Percentiles rank a stretch among this genome's conserved stretches.
Evolutionary conservation across 35 echinoderm and acorn worm genomes (phyloP).

Genomic region (Eucidaris tribuloides): DNA sequence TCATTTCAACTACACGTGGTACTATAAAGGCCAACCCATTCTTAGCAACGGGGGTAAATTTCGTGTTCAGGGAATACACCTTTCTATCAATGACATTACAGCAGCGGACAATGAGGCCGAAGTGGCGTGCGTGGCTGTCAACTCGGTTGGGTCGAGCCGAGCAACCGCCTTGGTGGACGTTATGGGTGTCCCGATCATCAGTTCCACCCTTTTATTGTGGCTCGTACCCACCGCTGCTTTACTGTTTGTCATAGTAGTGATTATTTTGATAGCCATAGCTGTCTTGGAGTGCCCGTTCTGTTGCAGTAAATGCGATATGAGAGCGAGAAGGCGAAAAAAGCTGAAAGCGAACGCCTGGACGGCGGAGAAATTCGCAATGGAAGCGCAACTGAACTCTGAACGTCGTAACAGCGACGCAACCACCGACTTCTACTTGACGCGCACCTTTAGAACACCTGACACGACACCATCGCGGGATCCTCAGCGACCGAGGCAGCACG

Average conservation of each 20-base stretch:
- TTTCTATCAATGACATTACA: not conserved
- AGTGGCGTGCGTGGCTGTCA: not conserved
- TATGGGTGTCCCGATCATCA: not conserved
- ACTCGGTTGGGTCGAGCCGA: not conserved
- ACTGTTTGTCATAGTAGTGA: not conserved
- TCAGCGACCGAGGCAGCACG: not conserved
- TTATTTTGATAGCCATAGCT: not conserved
- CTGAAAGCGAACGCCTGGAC: not conserved
- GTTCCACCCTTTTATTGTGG: not conserved
- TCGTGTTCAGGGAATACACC: not conserved
- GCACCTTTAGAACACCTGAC: not conserved
- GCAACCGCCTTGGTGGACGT: not conserved
- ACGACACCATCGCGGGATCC: not conserved
- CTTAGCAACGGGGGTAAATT: not conserved
- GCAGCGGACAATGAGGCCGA: not conserved
- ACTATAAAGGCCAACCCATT: not conserved
- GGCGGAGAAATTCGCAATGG: not conserved
- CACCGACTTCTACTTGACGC: not conserved
- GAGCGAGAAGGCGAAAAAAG: not conserved
- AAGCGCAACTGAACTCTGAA: not conserved
- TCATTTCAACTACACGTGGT: conserved; percentile 1
- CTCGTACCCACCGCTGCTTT: not conserved
- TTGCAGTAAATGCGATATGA: not conserved
- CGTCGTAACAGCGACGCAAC: conserved; percentile 4
- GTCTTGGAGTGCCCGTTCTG: not conserved